phyloP scores from a whole-genome alignment of 2,797 vertebrate genomes.

The Adelosebastes latens region DNA sequence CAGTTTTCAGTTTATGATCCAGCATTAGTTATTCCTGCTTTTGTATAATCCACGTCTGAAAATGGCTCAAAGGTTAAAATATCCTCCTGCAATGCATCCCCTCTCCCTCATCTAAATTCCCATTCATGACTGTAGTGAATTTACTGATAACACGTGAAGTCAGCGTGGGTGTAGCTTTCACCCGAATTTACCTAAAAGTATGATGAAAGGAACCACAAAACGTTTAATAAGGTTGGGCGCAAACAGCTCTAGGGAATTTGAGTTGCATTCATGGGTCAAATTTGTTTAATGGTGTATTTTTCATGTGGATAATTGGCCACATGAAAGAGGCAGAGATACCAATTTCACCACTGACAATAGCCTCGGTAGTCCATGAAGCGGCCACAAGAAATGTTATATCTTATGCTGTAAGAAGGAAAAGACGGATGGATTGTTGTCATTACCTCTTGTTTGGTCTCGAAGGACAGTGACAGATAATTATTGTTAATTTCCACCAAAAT shows the following conservation, averaged over 20 bases:
- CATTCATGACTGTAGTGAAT: background rate
- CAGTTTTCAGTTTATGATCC: slow-evolving; percentile 18
- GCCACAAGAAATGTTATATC: slow-evolving; percentile 5
- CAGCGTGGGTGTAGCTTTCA: slow-evolving; percentile 1
- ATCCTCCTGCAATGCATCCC: background rate
- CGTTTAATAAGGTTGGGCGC: slow-evolving; percentile 41
- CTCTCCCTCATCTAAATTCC: slow-evolving; percentile 23
- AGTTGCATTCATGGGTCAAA: slow-evolving; percentile 49
- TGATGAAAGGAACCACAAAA: slow-evolving; percentile 50
- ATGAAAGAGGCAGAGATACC: slow-evolving; percentile 53
- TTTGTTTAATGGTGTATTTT: slow-evolving; percentile 64
- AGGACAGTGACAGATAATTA: slow-evolving; percentile 1
- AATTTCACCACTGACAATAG: slow-evolving; percentile 24
- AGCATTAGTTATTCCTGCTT: slow-evolving; percentile 16
- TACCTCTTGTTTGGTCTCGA: slow-evolving; percentile 14
- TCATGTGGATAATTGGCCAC: slow-evolving; percentile 64
- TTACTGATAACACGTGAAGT: slow-evolving; percentile 16
- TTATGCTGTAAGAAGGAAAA: slow-evolving; percentile 4
- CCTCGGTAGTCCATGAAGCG: slow-evolving; percentile 29
- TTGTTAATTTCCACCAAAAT: background rate
- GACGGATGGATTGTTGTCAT: background rate
- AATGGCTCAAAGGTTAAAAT: slow-evolving; percentile 48
- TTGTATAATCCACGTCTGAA: slow-evolving; percentile 43
- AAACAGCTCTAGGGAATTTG: slow-evolving; percentile 36
- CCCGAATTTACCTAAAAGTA: slow-evolving; percentile 39